Percentiles rank a stretch among this genome's conserved stretches.
Conservation (phyloP, 2,797 vertebrate species). For the Ctenopoma kingsleyae region DNA sequence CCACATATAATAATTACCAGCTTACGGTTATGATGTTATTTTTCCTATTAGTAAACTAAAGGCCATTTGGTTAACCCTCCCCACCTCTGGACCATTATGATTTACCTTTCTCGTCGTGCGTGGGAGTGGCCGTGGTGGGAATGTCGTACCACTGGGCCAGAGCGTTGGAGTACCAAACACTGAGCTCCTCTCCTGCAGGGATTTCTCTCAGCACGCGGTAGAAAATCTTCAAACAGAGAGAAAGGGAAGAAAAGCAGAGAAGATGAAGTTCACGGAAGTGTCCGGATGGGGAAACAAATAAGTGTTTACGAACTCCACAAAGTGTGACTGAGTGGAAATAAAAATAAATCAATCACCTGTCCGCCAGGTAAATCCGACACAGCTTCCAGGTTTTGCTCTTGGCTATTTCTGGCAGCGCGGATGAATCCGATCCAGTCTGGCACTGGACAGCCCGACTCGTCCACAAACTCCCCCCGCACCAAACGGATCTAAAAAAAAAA, state of each 20-base stretch:
- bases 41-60: background rate
- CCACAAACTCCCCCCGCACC: conserved; percentile 93
- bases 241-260: background rate
- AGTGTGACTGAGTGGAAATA: background rate
- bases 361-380: conserved; percentile 95
- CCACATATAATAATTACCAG: background rate
- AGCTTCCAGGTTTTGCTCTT: conserved; percentile 96
- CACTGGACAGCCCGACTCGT: conserved; percentile 91
- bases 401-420: conserved; percentile 92
- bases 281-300: background rate
- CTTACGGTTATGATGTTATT: background rate
- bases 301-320: background rate
- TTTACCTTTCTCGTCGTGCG: conserved; percentile 98
- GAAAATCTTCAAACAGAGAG: conserved; percentile 87
- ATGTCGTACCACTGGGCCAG: conserved; percentile 97
- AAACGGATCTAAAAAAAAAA: conserved; percentile 86
- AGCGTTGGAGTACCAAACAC: conserved; percentile 96
- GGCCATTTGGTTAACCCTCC: background rate
- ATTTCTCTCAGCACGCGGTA: conserved; percentile 93
- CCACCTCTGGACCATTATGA: background rate
- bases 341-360: conserved; percentile 86
- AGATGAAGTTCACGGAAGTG: background rate
- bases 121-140: conserved; percentile 94
- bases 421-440: conserved; percentile 97
- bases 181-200: conserved; percentile 94